Evolutionary conservation across 2,113 vertebrate species (phyloP).

Genomic region (Oceanodroma tethys): DNA sequence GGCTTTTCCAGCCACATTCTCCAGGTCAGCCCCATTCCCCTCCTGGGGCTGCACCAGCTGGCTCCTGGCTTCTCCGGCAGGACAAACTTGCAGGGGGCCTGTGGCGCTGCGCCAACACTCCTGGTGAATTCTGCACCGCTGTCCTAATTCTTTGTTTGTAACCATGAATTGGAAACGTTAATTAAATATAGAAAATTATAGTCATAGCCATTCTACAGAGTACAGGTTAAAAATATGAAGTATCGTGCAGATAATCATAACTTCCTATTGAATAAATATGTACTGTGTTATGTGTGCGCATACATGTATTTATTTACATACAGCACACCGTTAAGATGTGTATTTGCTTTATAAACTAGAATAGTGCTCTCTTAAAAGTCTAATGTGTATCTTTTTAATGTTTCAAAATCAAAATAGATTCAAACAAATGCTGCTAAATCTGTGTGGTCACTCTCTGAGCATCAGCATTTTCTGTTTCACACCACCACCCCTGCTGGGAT

Average conservation of each 20-base stretch:
- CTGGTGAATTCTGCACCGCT: background rate
- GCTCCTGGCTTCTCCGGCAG: background rate
- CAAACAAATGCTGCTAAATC: background rate
- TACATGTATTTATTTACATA: background rate
- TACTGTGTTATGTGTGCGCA: background rate
- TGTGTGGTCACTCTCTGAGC: background rate
- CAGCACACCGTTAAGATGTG: background rate
- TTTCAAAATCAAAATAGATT: background rate
- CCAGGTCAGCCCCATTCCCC: constrained; percentile 26
- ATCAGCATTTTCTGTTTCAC: background rate
- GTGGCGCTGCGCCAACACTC: background rate
- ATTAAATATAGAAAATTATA: background rate
- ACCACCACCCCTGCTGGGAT: background rate
- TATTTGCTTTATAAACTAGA: background rate
- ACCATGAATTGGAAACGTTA: background rate
- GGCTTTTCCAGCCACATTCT: constrained; percentile 9
- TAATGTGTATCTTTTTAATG: background rate
- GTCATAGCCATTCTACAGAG: background rate
- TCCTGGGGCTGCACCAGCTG: constrained; percentile 25
- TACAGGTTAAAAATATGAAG: background rate
- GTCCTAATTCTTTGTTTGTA: background rate
- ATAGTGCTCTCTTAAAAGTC: background rate
- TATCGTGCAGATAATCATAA: background rate
- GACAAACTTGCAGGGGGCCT: background rate
- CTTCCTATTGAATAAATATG: background rate